Conservation (phyloP, 2,888 invertebrate genomes). For the Ptychoptera contaminata region DNA sequence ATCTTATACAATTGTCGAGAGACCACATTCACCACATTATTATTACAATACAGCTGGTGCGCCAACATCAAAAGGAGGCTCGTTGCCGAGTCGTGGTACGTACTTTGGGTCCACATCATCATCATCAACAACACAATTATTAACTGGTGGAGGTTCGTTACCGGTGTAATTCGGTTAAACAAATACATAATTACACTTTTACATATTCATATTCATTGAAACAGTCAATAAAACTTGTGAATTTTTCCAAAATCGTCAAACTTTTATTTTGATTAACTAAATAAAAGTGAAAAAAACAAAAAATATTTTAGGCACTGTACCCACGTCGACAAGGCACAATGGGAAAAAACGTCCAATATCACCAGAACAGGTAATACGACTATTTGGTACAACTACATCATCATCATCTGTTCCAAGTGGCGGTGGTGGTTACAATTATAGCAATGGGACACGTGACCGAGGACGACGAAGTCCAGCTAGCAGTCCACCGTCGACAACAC, state of each 20-base stretch:
- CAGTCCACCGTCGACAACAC: conserved; percentile 64
- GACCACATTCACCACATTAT: conserved; percentile 52
- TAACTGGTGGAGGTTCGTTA: conserved; percentile 10
- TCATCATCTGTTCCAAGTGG: conserved; percentile 33
- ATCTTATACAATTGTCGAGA: conserved; percentile 75
- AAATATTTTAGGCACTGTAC: conserved; percentile 16
- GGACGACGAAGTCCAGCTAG: conserved; percentile 48
- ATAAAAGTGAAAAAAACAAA: background rate
- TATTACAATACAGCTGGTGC: conserved; percentile 31
- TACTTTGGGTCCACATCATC: conserved; percentile 51
- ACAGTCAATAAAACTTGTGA: too few species aligned
- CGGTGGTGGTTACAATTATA: conserved; percentile 33
- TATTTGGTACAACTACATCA: conserved; percentile 41
- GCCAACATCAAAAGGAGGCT: conserved; percentile 26
- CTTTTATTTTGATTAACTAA: too few species aligned
- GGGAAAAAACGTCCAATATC: conserved; percentile 68
- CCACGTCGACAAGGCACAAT: conserved; percentile 32
- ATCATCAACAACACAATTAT: conserved; percentile 8
- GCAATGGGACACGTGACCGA: conserved; percentile 29
- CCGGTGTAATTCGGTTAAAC: background rate
- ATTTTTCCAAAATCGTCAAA: too few species aligned
- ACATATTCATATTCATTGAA: too few species aligned
- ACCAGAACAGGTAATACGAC: conserved; percentile 63
- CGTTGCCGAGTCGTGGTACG: conserved; percentile 36
- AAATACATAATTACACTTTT: too few species aligned